Base-by-base conservation (phyloP, 2,888 invertebrate genomes). In the Cenopis cana region DNA sequence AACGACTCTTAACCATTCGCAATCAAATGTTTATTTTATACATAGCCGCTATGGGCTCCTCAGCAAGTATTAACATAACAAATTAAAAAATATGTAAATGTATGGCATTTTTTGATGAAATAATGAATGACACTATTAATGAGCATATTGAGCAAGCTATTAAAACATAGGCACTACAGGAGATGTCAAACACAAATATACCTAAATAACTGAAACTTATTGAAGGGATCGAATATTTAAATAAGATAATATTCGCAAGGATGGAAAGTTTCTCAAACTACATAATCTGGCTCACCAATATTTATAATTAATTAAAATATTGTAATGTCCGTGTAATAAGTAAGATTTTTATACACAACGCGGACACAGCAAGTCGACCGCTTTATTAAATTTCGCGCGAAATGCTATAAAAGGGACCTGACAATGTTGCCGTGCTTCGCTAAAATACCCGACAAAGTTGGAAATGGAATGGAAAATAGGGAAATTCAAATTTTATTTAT, bases 401-500 rank as follows among this genome's bases (percentile, higher is more conserved):
- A 56, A 55, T 20, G 50, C 8, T 33, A 50, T 49, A 57, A 61
- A 69, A 64, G 18, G 33, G 38, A 38, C 56, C 14, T 59, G 24
- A 59, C 41, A 65, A 24, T 52, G 38, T 46, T 60, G 57, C 54
- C 60, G 55, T 54, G 18, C 46, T 54, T 14, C 38, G 55, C 38
- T 49, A 67, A 57, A 71, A 56, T 49, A 29, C 61, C 61, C 55
- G 67, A 49, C 24, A 55, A 61, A 61, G 61, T 67, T 56, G 55
- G n/a, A 71, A 67, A 54, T 55, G 55, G 29, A 50, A 56, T 38
- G 57, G 64, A 64, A 69, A 64, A 57, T 50, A 50, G 38, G 55
- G 66, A 55, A 71, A 71, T 71, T 71, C 46, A 20, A 67, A 67
- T 56, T 33, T 55, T 38, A 71, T 60, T 61, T 46, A 60, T 67